phyloP scores from a whole-genome alignment of 2,888 invertebrate species.

The Fragum whitleyi region DNA sequence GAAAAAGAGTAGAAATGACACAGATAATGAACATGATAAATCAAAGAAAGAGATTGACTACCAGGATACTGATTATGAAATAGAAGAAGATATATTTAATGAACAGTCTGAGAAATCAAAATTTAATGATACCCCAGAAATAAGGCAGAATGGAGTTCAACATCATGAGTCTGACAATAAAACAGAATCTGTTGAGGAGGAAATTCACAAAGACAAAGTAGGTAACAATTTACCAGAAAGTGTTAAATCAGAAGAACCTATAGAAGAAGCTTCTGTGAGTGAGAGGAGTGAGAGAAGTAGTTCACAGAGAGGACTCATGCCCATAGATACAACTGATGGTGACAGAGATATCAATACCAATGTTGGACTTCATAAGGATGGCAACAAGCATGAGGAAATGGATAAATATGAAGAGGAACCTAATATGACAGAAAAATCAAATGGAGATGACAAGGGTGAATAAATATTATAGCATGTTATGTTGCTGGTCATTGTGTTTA shows the following conservation, averaged over 20 bases:
- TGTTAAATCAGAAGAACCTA: neutral
- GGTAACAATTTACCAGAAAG: neutral
- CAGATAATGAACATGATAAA: conserved; percentile 5
- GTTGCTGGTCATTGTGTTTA: neutral
- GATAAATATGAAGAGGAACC: neutral
- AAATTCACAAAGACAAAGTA: neutral
- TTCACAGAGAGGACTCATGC: neutral
- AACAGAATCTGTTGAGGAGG: conserved; percentile 16
- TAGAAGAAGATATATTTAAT: conserved; percentile 55
- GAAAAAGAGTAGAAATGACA: conserved; percentile 7
- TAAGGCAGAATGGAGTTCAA: neutral
- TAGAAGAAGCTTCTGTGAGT: neutral
- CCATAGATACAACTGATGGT: neutral
- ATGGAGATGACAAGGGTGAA: conserved; percentile 11
- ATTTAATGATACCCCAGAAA: neutral
- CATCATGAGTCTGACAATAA: neutral
- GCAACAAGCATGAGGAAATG: neutral
- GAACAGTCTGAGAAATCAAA: conserved; percentile 31
- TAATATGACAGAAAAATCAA: neutral
- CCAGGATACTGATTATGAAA: conserved; percentile 46
- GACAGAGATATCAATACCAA: neutral
- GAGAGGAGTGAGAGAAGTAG: neutral
- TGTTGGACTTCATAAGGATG: neutral
- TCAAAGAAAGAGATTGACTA: neutral
- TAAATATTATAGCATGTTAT: conserved; percentile 3